These are phyloP conservation scores for Mallotus villosus DNA, from an alignment of 2,797 vertebrate genomes.

Conservation along the genomic window DNA sequence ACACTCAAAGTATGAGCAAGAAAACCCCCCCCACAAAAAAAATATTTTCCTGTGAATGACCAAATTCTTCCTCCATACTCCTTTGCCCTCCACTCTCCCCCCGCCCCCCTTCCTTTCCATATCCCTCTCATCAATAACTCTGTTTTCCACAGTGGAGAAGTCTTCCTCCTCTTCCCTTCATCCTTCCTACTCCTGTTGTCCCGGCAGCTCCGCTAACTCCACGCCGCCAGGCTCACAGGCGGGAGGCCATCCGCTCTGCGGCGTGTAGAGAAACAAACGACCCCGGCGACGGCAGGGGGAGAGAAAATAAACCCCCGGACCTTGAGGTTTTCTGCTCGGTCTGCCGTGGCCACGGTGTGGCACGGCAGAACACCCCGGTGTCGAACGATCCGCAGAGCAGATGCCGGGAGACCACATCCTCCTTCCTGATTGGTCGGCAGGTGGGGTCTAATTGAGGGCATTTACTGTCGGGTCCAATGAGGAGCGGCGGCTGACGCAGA, in stretches of 20 bases:
- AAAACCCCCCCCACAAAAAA: no score
- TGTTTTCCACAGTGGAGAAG: neutral
- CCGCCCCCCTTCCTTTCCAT: neutral
- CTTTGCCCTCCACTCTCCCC: neutral
- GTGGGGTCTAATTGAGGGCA: conserved; percentile 50
- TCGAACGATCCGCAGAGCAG: conserved; percentile 25
- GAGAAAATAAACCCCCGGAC: conserved; percentile 60
- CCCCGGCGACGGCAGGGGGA: conserved; percentile 55
- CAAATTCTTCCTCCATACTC: conserved; percentile 8
- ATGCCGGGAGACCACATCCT: conserved; percentile 55
- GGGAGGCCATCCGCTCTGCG: conserved; percentile 41
- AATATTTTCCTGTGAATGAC: no score
- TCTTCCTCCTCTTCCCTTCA: neutral
- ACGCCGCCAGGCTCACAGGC: conserved; percentile 37
- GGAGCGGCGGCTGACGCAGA: conserved; percentile 31
- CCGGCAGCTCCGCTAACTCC: conserved; percentile 35
- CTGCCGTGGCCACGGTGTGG: conserved; percentile 35
- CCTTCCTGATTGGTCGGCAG: conserved; percentile 40
- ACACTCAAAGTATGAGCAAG: no score
- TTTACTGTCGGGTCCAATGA: conserved; percentile 62
- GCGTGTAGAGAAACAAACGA: conserved; percentile 61
- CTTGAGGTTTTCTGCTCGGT: conserved; percentile 22
- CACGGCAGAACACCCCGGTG: conserved; percentile 33
- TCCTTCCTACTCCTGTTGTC: conserved; percentile 21
- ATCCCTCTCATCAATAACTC: neutral